These are phyloP conservation scores for Tenthredo notha DNA, from an alignment of 2,888 invertebrate genomes.

Conservation along the genomic window DNA sequence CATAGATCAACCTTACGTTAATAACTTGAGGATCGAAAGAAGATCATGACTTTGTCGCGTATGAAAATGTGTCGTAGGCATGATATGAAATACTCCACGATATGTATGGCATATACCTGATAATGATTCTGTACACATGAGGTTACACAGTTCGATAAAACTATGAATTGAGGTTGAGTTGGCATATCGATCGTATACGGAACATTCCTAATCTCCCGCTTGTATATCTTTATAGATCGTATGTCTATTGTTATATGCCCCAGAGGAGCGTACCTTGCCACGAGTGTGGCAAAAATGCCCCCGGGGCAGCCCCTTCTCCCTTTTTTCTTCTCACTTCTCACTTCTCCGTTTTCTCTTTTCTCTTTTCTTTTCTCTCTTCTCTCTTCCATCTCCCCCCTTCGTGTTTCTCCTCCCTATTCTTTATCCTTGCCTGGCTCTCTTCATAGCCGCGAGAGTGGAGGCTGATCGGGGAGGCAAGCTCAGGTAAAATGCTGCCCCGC, in stretches of 20 bases:
- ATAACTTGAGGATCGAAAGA: background rate
- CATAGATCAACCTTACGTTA: background rate
- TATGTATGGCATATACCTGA: background rate
- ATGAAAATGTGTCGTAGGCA: background rate
- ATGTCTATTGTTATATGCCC: conserved; percentile 37
- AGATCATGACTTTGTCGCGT: background rate
- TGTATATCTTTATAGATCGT: conserved; percentile 22
- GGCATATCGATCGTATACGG: conserved; percentile 19
- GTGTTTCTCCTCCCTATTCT: background rate
- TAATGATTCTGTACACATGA: background rate
- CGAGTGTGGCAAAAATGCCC: conserved; percentile 70
- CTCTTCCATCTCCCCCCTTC: background rate
- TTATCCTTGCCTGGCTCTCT: background rate
- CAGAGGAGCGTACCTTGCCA: conserved; percentile 60
- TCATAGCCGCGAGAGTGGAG: conserved; percentile 18
- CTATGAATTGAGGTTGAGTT: background rate
- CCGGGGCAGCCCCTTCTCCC: conserved; percentile 59
- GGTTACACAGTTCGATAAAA: background rate
- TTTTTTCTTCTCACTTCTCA: background rate
- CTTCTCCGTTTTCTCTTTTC: background rate
- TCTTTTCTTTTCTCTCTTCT: background rate
- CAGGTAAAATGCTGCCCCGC: conserved; percentile 65
- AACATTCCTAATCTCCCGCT: conserved; percentile 42
- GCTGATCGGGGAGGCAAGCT: conserved; percentile 54
- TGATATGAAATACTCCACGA: background rate